A percentile compares a stretch with the other conserved stretches of the same genome.
These are phyloP conservation scores for Xylophagus ater DNA, from an alignment of 2,888 invertebrate genomes.

Conservation along the genomic window DNA sequence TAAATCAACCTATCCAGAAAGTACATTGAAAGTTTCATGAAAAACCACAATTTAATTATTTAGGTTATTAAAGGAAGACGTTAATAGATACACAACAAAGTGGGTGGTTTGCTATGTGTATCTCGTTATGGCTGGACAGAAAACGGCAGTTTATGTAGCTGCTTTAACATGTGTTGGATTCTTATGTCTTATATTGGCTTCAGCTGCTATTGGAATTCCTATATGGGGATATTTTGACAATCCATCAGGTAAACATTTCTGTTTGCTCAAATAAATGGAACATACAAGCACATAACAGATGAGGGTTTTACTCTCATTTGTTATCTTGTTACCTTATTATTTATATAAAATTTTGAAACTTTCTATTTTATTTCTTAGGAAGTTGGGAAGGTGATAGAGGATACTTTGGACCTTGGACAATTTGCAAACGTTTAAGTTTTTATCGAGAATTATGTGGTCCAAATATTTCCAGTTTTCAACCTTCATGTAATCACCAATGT, in stretches of 20 bases:
- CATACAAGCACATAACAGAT: too few species aligned
- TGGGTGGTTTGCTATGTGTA: too few species aligned
- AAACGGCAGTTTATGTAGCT: conserved; percentile 37
- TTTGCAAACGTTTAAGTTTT: conserved; percentile 71
- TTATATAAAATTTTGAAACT: conserved; percentile 17
- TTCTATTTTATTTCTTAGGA: conserved; percentile 41
- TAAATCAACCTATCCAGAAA: too few species aligned
- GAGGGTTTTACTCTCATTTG: neutral
- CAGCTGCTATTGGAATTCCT: conserved; percentile 71
- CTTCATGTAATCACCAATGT: conserved; percentile 69
- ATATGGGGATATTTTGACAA: conserved; percentile 75
- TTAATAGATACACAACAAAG: too few species aligned
- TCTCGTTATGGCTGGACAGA: conserved; percentile 36
- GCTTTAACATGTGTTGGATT: conserved; percentile 48
- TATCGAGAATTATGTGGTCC: conserved; percentile 74
- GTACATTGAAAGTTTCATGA: too few species aligned
- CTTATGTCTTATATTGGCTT: conserved; percentile 69
- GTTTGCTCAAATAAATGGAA: too few species aligned
- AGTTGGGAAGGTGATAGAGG: conserved; percentile 61
- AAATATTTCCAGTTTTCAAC: conserved; percentile 64
- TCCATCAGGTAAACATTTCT: conserved; percentile 45
- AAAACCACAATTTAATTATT: too few species aligned
- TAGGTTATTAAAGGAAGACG: too few species aligned
- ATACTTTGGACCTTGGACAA: conserved; percentile 80
- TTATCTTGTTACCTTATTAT: conserved; percentile 14